Evolutionary conservation across 2,888 invertebrate genomes (phyloP), one percentile per base, ranked within the genome.

Genomic region (Nebria salina): DNA sequence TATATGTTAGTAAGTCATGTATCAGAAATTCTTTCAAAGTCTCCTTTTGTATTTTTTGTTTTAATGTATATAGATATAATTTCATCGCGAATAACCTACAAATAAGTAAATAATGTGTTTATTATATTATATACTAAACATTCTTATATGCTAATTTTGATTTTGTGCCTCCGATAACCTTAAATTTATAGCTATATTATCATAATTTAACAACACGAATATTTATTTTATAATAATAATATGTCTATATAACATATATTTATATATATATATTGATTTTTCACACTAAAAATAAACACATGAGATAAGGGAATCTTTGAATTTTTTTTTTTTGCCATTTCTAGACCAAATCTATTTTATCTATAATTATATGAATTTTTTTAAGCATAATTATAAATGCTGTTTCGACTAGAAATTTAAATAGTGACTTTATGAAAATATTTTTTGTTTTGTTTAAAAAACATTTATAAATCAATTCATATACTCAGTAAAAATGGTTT

Each of bases 61-160:
- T 54, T 54, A 34, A 86, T 87, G 87, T 87, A 87, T 87, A 87
- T 87, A 87, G 87, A 87, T 87, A 87, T 87, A 87, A 86, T 87
- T 86, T 87, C 86, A 86, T 86, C 86, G 86, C 86, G 87, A 87
- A 87, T 87, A 86, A 85, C 86, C 87, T 87, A 87, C 86, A 87
- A 86, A 87, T 86, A 86, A 87, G 86, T 86, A 85, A 86, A 87
- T 87, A 87, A 86, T 85, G 86, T 86, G 86, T 86, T 86, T 87
- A 86, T 86, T 83, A 84, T 86, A 65, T 72, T 76, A 81, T 78
- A 83, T 86, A 85, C 85, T 87, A 87, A 86, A 87, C 87, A 87
- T 87, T 84, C 87, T 86, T 87, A 86, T 84, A 83, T 83, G 83
- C 87, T 87, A 87, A 87, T 87, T 87, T 87, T 87, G 87, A 87